A percentile compares a stretch with the other conserved stretches of the same genome.
Conservation (phyloP, 92 coral and sea anemone species). For the Porites rus region DNA sequence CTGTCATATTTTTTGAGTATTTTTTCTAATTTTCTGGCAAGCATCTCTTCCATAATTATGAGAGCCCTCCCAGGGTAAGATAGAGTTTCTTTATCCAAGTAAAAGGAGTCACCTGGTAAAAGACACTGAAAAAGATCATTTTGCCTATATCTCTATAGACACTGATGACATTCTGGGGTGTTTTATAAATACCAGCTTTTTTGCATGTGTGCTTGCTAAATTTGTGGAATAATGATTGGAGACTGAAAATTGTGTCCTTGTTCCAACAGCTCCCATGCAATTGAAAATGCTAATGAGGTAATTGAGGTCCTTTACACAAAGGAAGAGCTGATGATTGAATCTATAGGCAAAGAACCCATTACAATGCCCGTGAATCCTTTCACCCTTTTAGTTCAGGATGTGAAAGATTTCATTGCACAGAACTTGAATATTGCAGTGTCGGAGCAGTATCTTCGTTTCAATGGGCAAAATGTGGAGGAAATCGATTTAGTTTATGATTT, state of each 20-base stretch:
- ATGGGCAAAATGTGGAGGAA: neutral
- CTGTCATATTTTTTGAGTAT: too few relatives aligned
- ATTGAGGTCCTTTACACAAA: neutral
- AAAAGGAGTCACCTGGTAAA: too few relatives aligned
- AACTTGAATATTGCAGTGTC: neutral
- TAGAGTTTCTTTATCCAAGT: too few relatives aligned
- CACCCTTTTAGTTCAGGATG: neutral
- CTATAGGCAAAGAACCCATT: neutral
- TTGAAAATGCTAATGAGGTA: neutral
- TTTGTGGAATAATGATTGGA: neutral
- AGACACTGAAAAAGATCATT: too few relatives aligned
- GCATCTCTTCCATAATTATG: too few relatives aligned
- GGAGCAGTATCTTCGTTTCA: neutral
- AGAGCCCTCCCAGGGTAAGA: too few relatives aligned
- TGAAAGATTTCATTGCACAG: neutral
- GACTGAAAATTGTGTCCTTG: neutral
- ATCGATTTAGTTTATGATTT: neutral
- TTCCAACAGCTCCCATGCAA: neutral
- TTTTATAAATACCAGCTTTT: too few relatives aligned
- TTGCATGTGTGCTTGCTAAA: too few relatives aligned
- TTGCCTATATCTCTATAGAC: too few relatives aligned
- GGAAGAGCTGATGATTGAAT: conserved; percentile 14
- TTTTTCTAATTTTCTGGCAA: too few relatives aligned
- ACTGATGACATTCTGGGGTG: too few relatives aligned
- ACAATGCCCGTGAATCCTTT: conserved; percentile 1